Conservation (phyloP, 2,113 vertebrate species). For the Oreocharis arfaki region DNA sequence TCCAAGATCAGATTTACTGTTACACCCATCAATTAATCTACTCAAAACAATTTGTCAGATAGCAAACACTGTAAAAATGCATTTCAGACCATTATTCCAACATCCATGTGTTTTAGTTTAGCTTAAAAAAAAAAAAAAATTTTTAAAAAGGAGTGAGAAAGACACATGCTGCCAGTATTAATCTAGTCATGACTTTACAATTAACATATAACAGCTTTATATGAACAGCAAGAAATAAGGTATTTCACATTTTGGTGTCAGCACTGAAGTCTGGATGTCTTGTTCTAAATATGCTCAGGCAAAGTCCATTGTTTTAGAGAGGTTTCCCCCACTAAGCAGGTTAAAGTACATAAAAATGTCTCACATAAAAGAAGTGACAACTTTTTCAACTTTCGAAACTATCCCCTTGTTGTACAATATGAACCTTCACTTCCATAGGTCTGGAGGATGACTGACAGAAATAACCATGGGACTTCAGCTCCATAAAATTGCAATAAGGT, state of each 20-base stretch:
- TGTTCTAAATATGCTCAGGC: not conserved
- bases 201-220: not conserved
- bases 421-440: not conserved
- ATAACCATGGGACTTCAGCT: not conserved
- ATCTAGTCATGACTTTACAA: not conserved
- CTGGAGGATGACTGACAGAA: not conserved
- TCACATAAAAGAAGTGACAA: not conserved
- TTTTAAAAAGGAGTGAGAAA: not conserved
- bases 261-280: not conserved
- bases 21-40: not conserved
- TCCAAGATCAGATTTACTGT: not conserved
- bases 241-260: not conserved
- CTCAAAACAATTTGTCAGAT: not conserved
- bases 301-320: not conserved
- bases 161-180: not conserved
- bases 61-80: not conserved
- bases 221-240: not conserved
- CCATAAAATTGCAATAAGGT: not conserved
- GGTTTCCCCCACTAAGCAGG: not conserved
- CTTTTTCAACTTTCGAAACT: not conserved
- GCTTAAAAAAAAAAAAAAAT: not conserved
- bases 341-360: not conserved
- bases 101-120: slow-evolving; percentile 14
- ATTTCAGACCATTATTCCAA: not conserved
- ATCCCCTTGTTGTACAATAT: not conserved